phyloP scores from a whole-genome alignment of 1,140 invertebrate genomes.

The Lineus longissimus region DNA sequence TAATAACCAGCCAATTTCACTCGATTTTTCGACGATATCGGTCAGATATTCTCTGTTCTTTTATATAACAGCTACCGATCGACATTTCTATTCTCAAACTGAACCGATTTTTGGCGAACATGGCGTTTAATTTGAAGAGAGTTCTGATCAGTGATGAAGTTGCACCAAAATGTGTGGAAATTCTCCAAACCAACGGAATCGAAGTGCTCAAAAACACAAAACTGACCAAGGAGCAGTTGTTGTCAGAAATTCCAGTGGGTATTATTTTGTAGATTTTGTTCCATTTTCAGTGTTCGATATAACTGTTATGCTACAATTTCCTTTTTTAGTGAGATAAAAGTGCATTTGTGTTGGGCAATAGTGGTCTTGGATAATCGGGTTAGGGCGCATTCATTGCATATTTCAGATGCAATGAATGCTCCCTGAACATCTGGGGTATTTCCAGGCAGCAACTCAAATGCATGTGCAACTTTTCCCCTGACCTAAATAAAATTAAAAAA shows the following conservation, averaged over 20 bases:
- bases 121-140: no score
- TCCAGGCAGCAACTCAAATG: no score
- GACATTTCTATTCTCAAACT: no score
- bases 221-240: conserved; percentile 75
- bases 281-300: conserved; percentile 1
- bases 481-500: no score
- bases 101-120: no score
- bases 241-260: conserved; percentile 80
- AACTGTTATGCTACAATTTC: neutral
- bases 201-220: conserved; percentile 78
- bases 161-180: conserved; percentile 75
- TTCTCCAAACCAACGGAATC: conserved; percentile 74
- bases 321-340: neutral
- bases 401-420: neutral
- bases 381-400: neutral
- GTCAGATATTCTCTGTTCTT: no score
- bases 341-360: neutral
- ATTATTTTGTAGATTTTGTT: neutral
- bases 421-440: no score
- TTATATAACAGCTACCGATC: no score
- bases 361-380: neutral
- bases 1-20: no score
- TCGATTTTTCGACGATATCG: no score
- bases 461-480: no score
- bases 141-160: conserved; percentile 92